phyloP scores from a whole-genome alignment of 2,888 invertebrate genomes.

The Leptopilina myrica region DNA sequence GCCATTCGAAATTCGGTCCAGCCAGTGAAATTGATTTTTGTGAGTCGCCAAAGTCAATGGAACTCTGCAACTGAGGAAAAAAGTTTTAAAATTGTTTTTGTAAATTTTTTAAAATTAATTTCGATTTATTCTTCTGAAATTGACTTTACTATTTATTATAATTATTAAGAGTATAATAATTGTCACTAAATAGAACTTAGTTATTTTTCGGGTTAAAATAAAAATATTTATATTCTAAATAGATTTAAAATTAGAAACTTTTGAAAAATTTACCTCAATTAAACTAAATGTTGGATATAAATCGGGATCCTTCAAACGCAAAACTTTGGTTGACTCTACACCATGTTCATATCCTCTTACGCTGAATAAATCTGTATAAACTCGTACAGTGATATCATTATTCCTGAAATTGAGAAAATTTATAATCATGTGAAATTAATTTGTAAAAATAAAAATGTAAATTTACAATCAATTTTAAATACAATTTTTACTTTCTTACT shows the following conservation, averaged over 20 bases:
- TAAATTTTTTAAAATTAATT: background rate
- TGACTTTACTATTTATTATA: too few species aligned
- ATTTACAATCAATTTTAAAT: background rate
- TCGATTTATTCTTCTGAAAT: background rate
- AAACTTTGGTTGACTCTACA: background rate
- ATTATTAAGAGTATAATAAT: too few species aligned
- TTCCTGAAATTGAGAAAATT: background rate
- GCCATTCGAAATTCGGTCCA: slow-evolving; percentile 2
- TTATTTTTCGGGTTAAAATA: too few species aligned
- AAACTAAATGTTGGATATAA: slow-evolving; percentile 1
- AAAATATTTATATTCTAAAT: too few species aligned
- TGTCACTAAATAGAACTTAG: too few species aligned
- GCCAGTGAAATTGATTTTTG: background rate
- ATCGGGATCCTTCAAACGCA: background rate
- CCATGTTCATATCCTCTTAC: background rate
- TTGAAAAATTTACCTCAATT: slow-evolving; percentile 1
- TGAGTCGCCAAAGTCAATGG: background rate
- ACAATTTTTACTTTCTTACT: background rate
- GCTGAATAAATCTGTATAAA: background rate
- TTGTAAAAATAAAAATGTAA: too few species aligned
- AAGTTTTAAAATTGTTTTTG: background rate
- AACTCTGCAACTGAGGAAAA: background rate
- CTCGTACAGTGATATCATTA: background rate
- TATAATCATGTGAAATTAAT: too few species aligned
- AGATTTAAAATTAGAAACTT: background rate